phyloP scores from a whole-genome alignment of 2,888 invertebrate species.

The Crioceris asparagi region DNA sequence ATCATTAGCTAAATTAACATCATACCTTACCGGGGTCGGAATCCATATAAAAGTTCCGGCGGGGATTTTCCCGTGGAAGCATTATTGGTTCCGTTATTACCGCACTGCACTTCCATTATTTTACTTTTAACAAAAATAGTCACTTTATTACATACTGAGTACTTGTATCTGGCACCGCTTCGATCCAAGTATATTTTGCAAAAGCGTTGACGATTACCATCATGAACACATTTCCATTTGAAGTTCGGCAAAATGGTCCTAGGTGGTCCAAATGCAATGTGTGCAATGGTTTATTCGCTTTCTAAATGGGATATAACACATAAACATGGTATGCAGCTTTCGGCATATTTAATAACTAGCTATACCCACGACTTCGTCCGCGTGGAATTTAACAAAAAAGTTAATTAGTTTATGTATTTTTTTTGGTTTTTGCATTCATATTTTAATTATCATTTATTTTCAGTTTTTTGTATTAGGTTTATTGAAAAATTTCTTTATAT shows the following conservation, averaged over 20 bases:
- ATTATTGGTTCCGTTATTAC: neutral
- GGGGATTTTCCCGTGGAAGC: neutral
- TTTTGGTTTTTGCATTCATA: too few species aligned
- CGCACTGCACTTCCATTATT: conserved; percentile 2
- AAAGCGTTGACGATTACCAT: conserved; percentile 21
- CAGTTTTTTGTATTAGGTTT: too few species aligned
- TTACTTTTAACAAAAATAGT: conserved; percentile 1
- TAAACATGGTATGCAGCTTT: conserved; percentile 15
- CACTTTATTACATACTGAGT: neutral
- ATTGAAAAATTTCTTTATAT: too few species aligned
- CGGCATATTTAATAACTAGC: conserved; percentile 11
- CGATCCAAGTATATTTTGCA: conserved; percentile 18
- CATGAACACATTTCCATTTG: conserved; percentile 8
- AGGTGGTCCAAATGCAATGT: conserved; percentile 18
- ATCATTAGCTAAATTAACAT: neutral
- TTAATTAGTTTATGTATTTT: too few species aligned
- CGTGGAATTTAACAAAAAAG: too few species aligned
- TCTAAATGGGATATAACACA: conserved; percentile 10
- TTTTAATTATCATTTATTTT: too few species aligned
- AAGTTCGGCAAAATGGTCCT: conserved; percentile 13
- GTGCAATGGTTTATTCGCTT: neutral
- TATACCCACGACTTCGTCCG: too few species aligned
- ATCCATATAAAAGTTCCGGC: neutral
- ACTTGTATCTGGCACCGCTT: conserved; percentile 4
- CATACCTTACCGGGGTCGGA: neutral